Conservation (phyloP, 1,140 invertebrate genomes). For the Latrodectus geometricus region DNA sequence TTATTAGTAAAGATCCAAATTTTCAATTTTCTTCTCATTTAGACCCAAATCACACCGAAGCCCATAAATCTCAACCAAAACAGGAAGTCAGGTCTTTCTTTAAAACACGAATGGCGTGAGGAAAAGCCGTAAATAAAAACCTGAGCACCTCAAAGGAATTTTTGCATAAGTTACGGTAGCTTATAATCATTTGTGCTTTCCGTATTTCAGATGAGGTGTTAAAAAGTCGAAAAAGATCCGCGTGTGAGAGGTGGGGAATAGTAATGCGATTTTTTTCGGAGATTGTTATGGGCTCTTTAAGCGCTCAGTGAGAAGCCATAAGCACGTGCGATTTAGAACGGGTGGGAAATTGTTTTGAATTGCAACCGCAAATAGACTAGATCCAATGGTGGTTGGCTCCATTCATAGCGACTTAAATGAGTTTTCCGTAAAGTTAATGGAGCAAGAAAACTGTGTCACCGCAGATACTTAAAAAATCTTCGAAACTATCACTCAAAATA, state of each 20-base stretch:
- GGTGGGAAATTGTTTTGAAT: background rate
- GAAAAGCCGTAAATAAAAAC: slow-evolving; percentile 50
- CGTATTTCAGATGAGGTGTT: slow-evolving; percentile 52
- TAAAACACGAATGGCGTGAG: slow-evolving; percentile 50
- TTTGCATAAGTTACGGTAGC: slow-evolving; percentile 52
- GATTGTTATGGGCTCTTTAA: slow-evolving; percentile 37
- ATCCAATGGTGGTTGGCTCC: no score
- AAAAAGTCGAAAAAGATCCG: slow-evolving; percentile 38
- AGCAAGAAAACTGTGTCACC: no score
- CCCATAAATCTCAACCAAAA: slow-evolving; percentile 34
- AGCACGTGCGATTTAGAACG: background rate
- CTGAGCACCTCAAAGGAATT: slow-evolving; percentile 18
- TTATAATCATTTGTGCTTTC: background rate
- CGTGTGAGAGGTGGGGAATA: background rate
- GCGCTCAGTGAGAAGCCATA: background rate
- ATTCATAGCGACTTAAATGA: no score
- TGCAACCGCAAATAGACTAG: no score
- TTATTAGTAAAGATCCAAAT: slow-evolving; percentile 19
- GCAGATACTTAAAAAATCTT: no score
- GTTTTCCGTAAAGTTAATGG: no score
- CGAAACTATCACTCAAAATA: no score
- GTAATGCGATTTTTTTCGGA: slow-evolving; percentile 20
- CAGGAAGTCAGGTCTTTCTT: slow-evolving; percentile 41
- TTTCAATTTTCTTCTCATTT: slow-evolving; percentile 46
- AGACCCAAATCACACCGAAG: slow-evolving; percentile 27